Evolutionary conservation across 2,797 vertebrate species (phyloP).

Genomic region (Sebastes jordani): DNA sequence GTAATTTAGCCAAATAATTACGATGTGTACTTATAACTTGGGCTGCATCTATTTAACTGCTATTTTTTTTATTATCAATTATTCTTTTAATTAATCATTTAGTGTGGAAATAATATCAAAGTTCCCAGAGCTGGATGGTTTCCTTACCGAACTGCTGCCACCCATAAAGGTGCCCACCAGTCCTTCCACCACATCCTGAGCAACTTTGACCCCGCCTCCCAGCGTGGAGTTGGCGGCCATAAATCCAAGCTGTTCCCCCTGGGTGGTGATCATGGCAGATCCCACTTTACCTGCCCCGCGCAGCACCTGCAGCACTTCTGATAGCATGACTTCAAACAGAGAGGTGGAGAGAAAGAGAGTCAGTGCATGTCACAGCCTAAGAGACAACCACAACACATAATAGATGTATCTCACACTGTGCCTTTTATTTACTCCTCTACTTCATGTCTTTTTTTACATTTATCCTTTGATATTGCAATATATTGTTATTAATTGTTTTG

Average conservation of each 20-base stretch:
- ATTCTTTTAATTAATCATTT: not conserved
- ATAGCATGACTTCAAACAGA: slow-evolving; percentile 67
- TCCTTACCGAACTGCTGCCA: slow-evolving; percentile 59
- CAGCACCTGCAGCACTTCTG: slow-evolving; percentile 81
- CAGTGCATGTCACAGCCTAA: too few species aligned
- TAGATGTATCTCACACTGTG: too few species aligned
- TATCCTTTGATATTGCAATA: too few species aligned
- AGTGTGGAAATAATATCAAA: not conserved
- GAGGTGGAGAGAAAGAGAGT: not conserved
- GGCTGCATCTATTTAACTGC: not conserved
- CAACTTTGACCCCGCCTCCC: slow-evolving; percentile 71
- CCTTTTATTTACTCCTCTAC: too few species aligned
- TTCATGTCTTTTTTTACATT: too few species aligned
- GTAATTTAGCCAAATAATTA: not conserved
- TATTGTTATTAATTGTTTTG: too few species aligned
- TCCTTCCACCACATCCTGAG: slow-evolving; percentile 71
- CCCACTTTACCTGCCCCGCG: slow-evolving; percentile 84
- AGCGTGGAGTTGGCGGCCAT: slow-evolving; percentile 78
- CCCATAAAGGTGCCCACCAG: slow-evolving; percentile 68
- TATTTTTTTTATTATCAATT: not conserved
- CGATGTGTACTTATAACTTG: not conserved
- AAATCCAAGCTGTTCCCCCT: slow-evolving; percentile 81
- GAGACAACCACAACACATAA: too few species aligned
- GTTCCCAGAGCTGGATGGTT: not conserved
- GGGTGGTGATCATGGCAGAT: slow-evolving; percentile 73